These are phyloP conservation scores for Spheniscus humboldti DNA, from an alignment of 2,797 vertebrate species.

Conservation along the genomic window DNA sequence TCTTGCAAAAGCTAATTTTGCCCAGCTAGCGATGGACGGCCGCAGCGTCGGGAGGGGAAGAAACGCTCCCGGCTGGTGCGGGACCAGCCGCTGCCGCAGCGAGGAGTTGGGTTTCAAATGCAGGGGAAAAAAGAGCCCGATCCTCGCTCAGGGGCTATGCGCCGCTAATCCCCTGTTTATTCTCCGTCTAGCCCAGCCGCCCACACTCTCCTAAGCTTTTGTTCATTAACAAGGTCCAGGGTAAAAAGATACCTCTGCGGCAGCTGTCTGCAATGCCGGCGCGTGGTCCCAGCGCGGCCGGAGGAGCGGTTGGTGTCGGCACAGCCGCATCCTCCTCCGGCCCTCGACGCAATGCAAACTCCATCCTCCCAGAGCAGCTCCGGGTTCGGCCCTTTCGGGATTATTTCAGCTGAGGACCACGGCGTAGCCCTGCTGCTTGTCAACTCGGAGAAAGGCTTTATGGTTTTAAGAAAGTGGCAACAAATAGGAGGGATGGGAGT, in stretches of 20 bases:
- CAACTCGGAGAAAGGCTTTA: fast-evolving
- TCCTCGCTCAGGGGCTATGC: background rate
- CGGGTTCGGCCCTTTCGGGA: fast-evolving
- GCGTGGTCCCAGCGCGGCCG: background rate
- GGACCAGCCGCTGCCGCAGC: fast-evolving
- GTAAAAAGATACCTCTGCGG: background rate
- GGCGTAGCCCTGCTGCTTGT: background rate
- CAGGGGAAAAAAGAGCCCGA: background rate
- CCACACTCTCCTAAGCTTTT: background rate
- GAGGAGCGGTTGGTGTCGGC: background rate
- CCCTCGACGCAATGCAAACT: fast-evolving
- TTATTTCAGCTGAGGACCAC: background rate
- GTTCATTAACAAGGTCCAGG: background rate
- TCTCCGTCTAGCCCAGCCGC: slow-evolving; percentile 27
- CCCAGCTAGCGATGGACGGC: background rate
- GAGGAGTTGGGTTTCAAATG: background rate
- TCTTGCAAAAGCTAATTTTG: background rate
- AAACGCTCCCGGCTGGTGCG: background rate
- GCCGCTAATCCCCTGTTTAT: background rate
- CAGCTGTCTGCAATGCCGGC: background rate
- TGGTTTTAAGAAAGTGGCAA: background rate
- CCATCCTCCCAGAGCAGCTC: background rate
- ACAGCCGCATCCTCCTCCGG: background rate
- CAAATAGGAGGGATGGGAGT: background rate
- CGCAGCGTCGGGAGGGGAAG: background rate